Evolutionary conservation across 2,888 invertebrate species (phyloP).

Genomic region (Drosophila paranaensis): DNA sequence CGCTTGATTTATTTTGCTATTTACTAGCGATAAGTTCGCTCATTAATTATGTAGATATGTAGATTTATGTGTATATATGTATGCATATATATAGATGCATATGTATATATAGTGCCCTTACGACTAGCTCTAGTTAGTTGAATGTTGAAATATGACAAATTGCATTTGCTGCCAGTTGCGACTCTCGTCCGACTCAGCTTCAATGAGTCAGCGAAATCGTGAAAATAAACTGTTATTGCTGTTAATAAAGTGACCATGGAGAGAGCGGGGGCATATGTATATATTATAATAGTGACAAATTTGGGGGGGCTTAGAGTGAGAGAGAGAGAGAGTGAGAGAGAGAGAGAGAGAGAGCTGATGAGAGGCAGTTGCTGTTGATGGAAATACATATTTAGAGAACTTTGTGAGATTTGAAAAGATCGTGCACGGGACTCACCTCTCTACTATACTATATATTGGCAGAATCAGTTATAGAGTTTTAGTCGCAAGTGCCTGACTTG

Average conservation of each 20-base stretch:
- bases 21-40: conserved; percentile 43
- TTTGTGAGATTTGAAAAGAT: too few relatives aligned
- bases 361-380: not conserved
- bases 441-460: too few relatives aligned
- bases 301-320: not conserved
- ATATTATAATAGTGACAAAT: not conserved
- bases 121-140: conserved; percentile 2
- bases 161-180: too few relatives aligned
- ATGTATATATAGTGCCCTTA: not conserved
- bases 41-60: conserved; percentile 40
- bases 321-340: too few relatives aligned
- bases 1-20: conserved; percentile 51
- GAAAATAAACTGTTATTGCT: not conserved
- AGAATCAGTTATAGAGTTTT: not conserved
- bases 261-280: too few relatives aligned
- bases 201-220: conserved; percentile 20
- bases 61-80: not conserved
- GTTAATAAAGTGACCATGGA: conserved; percentile 6
- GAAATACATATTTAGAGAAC: not conserved
- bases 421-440: too few relatives aligned
- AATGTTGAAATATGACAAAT: conserved; percentile 39
- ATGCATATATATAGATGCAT: not conserved
- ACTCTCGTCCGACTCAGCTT: conserved; percentile 1
- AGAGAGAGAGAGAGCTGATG: not conserved
- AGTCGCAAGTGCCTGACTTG: not conserved